phyloP scores from a whole-genome alignment of 2,888 invertebrate species.

The Spilosoma lubricipeda region DNA sequence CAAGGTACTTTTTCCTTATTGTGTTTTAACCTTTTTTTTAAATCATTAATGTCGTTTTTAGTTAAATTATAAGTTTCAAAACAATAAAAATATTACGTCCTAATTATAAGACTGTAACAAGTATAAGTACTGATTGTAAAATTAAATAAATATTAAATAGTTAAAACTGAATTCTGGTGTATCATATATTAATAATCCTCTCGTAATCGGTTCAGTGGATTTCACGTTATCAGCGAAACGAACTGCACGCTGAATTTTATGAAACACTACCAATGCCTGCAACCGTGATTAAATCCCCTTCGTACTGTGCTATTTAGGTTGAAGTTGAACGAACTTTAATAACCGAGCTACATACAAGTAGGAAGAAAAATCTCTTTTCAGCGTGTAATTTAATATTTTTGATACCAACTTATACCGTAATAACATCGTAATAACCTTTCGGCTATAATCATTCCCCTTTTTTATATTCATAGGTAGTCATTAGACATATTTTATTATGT shows the following conservation, averaged over 20 bases:
- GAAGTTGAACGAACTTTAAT: constrained; percentile 54
- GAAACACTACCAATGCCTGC: constrained; percentile 53
- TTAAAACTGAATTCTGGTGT: constrained; percentile 42
- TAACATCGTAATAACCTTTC: constrained; percentile 23
- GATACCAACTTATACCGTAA: constrained; percentile 25
- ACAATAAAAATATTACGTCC: neutral
- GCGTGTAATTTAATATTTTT: constrained; percentile 40
- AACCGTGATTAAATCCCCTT: constrained; percentile 53
- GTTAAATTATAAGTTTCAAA: neutral
- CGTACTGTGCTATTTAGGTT: constrained; percentile 50
- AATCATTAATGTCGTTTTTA: neutral
- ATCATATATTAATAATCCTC: constrained; percentile 54
- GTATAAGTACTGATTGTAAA: constrained; percentile 26
- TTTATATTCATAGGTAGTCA: constrained; percentile 24
- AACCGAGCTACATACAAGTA: constrained; percentile 40
- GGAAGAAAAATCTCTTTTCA: constrained; percentile 43
- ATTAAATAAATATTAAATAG: constrained; percentile 43
- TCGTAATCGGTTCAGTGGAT: constrained; percentile 49
- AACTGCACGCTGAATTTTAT: constrained; percentile 52
- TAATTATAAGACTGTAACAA: constrained; percentile 2
- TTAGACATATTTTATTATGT: constrained; percentile 23
- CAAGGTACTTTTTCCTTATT: neutral
- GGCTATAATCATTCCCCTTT: constrained; percentile 20
- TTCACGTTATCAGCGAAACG: constrained; percentile 46
- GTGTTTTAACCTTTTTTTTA: neutral